These are phyloP conservation scores for Dolichoris vasculosae DNA, from an alignment of 1,140 invertebrate genomes.

Conservation along the genomic window DNA sequence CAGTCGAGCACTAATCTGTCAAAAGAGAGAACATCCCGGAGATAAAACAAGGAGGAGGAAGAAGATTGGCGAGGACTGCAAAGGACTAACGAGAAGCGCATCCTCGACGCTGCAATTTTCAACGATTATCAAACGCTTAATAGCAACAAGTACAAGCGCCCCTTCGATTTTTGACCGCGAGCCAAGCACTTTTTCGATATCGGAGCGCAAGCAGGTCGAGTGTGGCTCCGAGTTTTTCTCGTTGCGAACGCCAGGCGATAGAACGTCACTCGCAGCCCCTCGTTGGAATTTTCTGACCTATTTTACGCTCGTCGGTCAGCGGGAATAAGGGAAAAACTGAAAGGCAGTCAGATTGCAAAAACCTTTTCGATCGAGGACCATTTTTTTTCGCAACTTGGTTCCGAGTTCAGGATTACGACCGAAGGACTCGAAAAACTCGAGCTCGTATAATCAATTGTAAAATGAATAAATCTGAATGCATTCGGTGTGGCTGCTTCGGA, in stretches of 20 bases:
- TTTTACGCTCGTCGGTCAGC: background rate
- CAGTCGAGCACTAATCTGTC: too few relatives aligned
- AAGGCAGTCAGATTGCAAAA: background rate
- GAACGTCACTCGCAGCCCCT: too few relatives aligned
- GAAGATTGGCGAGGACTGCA: background rate
- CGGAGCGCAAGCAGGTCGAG: background rate
- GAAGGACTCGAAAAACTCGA: too few relatives aligned
- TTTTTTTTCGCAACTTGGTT: too few relatives aligned
- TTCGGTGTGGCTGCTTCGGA: background rate
- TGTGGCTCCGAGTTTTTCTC: background rate
- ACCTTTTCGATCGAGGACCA: too few relatives aligned
- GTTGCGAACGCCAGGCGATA: background rate
- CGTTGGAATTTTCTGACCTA: background rate
- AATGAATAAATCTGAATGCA: background rate
- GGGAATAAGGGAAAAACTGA: background rate
- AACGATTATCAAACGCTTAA: background rate
- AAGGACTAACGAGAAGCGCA: background rate
- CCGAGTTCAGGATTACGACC: background rate
- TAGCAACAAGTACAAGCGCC: constrained; percentile 16
- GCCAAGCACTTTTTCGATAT: background rate
- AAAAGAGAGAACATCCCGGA: too few relatives aligned
- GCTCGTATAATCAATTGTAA: background rate
- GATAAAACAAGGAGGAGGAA: too few relatives aligned
- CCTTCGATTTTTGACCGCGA: constrained; percentile 28
- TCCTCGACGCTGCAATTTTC: background rate